Evolutionary conservation across 2,797 vertebrate species (phyloP).

Genomic region (Hapalemur alaotrensis): DNA sequence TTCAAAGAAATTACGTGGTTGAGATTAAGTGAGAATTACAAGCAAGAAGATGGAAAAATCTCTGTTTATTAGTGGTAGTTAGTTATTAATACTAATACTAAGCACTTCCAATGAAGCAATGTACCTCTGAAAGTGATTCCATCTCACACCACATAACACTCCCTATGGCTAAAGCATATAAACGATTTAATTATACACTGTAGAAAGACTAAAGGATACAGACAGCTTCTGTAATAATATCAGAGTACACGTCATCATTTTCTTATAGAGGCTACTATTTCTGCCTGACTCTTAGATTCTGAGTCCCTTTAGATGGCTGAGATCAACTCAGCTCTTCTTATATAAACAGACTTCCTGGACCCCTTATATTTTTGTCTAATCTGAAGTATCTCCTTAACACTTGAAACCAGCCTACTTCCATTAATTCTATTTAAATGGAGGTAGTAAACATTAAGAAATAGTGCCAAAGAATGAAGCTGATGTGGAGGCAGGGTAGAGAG

Average conservation of each 20-base stretch:
- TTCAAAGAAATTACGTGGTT: not conserved
- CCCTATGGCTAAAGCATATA: not conserved
- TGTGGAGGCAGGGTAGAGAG: not conserved
- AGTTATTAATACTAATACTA: not conserved
- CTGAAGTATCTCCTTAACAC: not conserved
- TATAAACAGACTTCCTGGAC: not conserved
- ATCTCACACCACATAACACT: not conserved
- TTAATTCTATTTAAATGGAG: not conserved
- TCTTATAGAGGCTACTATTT: not conserved
- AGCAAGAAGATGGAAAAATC: not conserved
- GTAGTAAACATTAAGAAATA: not conserved
- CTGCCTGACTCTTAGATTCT: not conserved
- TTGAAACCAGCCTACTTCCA: not conserved
- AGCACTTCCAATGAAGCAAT: not conserved
- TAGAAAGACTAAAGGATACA: not conserved
- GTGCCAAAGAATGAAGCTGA: not conserved
- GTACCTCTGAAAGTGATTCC: not conserved
- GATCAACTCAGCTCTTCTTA: not conserved
- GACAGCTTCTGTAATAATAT: not conserved
- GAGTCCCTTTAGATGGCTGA: not conserved
- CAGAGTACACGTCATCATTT: not conserved
- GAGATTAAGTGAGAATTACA: not conserved
- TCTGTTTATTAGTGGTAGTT: not conserved
- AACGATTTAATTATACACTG: not conserved
- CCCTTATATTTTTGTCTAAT: not conserved